Conservation (phyloP, 2,797 vertebrate species). For the Pantherophis alleghaniensis region DNA sequence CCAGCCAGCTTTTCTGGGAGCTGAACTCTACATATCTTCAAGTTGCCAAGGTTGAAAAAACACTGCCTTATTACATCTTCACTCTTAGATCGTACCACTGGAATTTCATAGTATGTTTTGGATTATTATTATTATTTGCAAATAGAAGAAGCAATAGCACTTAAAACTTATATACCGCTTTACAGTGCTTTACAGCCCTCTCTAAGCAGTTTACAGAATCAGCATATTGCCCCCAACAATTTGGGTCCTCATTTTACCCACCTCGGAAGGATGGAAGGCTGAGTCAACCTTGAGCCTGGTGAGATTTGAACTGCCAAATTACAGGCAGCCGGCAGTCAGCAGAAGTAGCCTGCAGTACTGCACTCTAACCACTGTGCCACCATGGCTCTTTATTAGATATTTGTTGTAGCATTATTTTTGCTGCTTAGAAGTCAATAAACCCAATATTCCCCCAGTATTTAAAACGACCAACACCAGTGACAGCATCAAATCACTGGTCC, state of each 20-base stretch:
- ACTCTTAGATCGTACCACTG: not conserved
- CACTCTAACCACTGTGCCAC: no score
- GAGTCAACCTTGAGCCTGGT: no score
- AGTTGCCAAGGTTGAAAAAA: not conserved
- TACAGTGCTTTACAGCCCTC: no score
- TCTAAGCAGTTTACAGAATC: no score
- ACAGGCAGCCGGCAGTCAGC: no score
- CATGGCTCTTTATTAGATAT: no score
- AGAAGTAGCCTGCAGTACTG: no score
- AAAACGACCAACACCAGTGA: not conserved
- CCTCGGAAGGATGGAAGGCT: no score
- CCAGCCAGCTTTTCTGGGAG: not conserved
- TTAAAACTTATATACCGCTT: no score
- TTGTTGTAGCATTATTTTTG: not conserved
- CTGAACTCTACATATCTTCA: not conserved
- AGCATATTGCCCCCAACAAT: no score
- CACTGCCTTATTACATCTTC: not conserved
- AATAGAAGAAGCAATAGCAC: not conserved
- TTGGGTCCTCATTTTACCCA: no score
- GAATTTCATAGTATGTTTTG: not conserved
- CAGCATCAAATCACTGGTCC: not conserved
- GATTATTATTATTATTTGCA: not conserved
- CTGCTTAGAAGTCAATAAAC: not conserved
- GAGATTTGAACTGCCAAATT: no score
- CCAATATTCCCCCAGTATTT: not conserved